Base-by-base conservation (phyloP, 2,113 vertebrate species). In the Lethenteron camtschaticum region DNA sequence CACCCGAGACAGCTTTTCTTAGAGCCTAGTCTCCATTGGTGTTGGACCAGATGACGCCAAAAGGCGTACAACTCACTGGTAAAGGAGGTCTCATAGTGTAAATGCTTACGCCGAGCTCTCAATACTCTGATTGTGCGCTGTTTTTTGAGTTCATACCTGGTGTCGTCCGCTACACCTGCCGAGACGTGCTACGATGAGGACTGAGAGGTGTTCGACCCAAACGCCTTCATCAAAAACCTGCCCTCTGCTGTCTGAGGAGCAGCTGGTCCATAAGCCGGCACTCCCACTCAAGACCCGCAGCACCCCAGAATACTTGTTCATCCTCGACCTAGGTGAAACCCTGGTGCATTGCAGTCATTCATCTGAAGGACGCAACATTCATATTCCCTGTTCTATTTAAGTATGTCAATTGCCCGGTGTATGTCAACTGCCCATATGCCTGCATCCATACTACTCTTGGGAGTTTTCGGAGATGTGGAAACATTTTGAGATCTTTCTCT, bases 171-270 rank as follows among this genome's bases (percentile, higher is more conserved):
- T 24, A 24, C 24, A 24, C 24, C 24, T 41, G 41, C 41, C 41
- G 41, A 41, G 58, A 84, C 90, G 68, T 41, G 41, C 24, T 99
- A 96, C 74, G 94, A 99, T 74, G 94, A 99, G 78, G 94, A 99
- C 80, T 99, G 94, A 91, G 94, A 96, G 77, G 94, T 99, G 68
- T 99, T 99, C 85, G 94, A 99, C 78, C 91, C 91, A 91, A 96
- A 99, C 75, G 95, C 90, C 81, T 99, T 99, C 82, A 99, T 99
- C 81, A 99, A 99, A 70, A 91, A 96, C 4, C 90, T 99, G 70
- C 94, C 94, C 20, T 73, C 90, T 90, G 3, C 81, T 99, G 77
- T 95, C 91, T 70, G 94, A 99, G 80, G 91, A 96, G 76, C 90
- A 99, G 74, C 86, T 96, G 58, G 96, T 89, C 71, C 85, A 92